A percentile compares a stretch with the other conserved stretches of the same genome.
Evolutionary conservation across 2,888 invertebrate species (phyloP).

Genomic region (Melieria omissa): DNA sequence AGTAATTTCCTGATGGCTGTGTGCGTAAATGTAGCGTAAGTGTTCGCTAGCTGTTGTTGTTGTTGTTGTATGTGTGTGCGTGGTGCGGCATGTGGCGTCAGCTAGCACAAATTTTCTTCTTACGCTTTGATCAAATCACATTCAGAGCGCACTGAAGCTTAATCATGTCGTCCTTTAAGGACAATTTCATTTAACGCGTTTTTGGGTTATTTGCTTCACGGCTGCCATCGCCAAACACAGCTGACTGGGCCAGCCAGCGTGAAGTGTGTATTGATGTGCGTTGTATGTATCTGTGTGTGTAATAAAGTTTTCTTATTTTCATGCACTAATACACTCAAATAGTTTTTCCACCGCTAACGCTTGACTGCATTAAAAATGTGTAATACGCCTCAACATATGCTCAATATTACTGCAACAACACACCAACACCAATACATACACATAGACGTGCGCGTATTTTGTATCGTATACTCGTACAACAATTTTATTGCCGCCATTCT

Average conservation of each 20-base stretch:
- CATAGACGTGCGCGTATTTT: not conserved
- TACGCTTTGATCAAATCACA: slow-evolving; percentile 36
- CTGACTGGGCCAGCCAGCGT: not conserved
- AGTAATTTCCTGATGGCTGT: slow-evolving; percentile 4
- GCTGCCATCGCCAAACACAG: not conserved
- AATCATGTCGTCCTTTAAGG: slow-evolving; percentile 37
- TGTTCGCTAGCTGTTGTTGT: slow-evolving; percentile 13
- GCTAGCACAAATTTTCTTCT: not conserved
- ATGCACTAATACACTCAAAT: slow-evolving; percentile 47
- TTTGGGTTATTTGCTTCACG: slow-evolving; percentile 27
- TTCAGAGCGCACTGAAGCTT: slow-evolving; percentile 34
- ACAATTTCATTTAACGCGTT: slow-evolving; percentile 44
- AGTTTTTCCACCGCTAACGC: slow-evolving; percentile 44
- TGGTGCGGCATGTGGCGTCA: not conserved
- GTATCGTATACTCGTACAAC: not conserved
- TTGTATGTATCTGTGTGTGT: slow-evolving; percentile 22
- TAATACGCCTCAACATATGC: slow-evolving; percentile 47
- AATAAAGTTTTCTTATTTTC: slow-evolving; percentile 45
- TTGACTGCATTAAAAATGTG: slow-evolving; percentile 47
- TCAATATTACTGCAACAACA: slow-evolving; percentile 33
- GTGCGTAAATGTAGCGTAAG: slow-evolving; percentile 16
- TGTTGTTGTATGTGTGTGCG: slow-evolving; percentile 12
- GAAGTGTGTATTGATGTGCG: not conserved
- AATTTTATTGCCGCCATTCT: slow-evolving; percentile 11
- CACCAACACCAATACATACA: not conserved